phyloP scores from a whole-genome alignment of 1,140 invertebrate species.

The Microplitis demolitor region DNA sequence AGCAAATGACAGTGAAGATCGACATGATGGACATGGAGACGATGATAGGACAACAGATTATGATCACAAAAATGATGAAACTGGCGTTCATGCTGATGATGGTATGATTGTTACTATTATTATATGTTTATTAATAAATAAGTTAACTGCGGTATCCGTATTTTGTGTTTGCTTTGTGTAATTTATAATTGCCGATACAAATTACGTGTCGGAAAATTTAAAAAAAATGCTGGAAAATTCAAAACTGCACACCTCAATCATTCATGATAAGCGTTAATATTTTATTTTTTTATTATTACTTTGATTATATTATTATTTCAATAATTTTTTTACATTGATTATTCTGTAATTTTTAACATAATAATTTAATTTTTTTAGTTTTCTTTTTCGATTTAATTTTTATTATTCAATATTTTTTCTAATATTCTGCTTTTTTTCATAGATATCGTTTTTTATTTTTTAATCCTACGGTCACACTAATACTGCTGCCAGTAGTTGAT shows the following conservation, averaged over 20 bases:
- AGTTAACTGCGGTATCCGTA: conserved; percentile 34
- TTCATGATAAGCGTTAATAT: too few relatives aligned
- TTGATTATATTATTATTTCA: neutral
- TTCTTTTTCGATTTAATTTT: too few relatives aligned
- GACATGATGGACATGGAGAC: conserved; percentile 38
- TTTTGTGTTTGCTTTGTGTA: conserved; percentile 49
- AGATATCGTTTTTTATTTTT: too few relatives aligned
- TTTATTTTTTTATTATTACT: too few relatives aligned
- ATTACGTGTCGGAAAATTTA: neutral
- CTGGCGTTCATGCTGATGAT: conserved; percentile 44
- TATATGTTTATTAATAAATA: neutral
- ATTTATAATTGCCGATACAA: neutral
- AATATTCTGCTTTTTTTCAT: too few relatives aligned
- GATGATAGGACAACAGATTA: conserved; percentile 44
- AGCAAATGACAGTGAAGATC: conserved; percentile 38
- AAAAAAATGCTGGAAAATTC: too few relatives aligned
- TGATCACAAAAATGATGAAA: conserved; percentile 47
- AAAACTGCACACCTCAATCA: too few relatives aligned
- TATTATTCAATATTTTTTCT: too few relatives aligned
- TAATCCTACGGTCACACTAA: too few relatives aligned
- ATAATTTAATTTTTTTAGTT: too few relatives aligned
- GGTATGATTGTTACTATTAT: conserved; percentile 36
- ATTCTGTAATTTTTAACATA: too few relatives aligned
- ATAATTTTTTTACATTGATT: neutral
- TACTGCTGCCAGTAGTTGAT: too few relatives aligned